Evolutionary conservation across 2,797 vertebrate species (phyloP).

Genomic region (Syngnathus rostellatus): DNA sequence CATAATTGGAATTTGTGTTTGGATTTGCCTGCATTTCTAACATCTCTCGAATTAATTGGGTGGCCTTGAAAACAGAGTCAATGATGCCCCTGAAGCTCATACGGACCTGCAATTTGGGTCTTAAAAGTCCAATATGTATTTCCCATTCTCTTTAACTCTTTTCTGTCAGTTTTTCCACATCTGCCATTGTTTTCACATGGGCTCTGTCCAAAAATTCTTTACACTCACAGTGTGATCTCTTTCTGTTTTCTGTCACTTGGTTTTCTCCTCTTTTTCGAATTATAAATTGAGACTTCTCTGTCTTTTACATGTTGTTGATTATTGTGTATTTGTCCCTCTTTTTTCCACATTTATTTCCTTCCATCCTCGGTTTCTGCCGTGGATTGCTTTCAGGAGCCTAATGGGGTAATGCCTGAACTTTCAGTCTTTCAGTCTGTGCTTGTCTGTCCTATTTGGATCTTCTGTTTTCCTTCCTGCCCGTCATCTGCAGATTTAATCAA

Average conservation of each 20-base stretch:
- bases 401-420: conserved; percentile 82
- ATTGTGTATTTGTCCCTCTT: conserved; percentile 23
- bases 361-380: conserved; percentile 32
- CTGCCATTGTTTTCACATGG: not conserved
- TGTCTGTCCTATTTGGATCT: conserved; percentile 25
- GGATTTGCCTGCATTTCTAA: not conserved
- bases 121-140: not conserved
- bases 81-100: not conserved
- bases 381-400: conserved; percentile 90
- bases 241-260: conserved; percentile 20
- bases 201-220: not conserved
- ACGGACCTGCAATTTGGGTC: not conserved
- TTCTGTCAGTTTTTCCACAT: not conserved
- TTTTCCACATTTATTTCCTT: conserved; percentile 12
- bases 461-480: conserved; percentile 21
- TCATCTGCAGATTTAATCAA: conserved; percentile 2
- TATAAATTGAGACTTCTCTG: conserved; percentile 9
- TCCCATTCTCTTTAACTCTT: too few relatives aligned
- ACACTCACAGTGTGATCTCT: conserved; percentile 18
- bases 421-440: conserved; percentile 13
- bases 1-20: too few relatives aligned
- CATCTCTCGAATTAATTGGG: not conserved
- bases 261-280: conserved; percentile 16
- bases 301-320: conserved; percentile 33
- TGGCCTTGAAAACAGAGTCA: not conserved